Evolutionary conservation across 2,888 invertebrate genomes (phyloP).

Genomic region (Drosophila fungiperda): DNA sequence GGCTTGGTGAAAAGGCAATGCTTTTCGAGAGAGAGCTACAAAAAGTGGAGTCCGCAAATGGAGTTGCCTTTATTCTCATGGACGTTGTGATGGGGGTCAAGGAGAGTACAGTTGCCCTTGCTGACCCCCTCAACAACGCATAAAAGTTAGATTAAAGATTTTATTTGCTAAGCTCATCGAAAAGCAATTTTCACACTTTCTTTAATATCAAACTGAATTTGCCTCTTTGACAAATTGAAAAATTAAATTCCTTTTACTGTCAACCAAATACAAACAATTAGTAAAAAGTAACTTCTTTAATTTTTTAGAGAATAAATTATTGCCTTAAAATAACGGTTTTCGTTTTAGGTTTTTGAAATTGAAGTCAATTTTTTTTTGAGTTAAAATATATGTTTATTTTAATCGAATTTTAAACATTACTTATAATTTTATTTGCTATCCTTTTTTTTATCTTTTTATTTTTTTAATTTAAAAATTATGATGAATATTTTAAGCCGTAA

Average conservation of each 20-base stretch:
- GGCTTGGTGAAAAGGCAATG: background rate
- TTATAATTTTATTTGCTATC: background rate
- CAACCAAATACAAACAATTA: background rate
- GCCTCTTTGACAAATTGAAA: background rate
- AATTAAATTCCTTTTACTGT: background rate
- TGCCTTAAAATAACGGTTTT: too few relatives aligned
- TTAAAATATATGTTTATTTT: background rate
- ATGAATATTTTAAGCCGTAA: background rate
- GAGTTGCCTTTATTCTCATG: slow-evolving; percentile 13
- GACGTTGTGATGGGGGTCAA: background rate
- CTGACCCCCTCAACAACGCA: background rate
- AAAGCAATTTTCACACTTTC: background rate
- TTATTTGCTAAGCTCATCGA: background rate
- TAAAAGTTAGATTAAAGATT: background rate
- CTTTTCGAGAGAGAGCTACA: slow-evolving; percentile 41
- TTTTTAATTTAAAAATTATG: background rate
- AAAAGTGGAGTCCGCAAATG: slow-evolving; percentile 25
- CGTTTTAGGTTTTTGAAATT: background rate
- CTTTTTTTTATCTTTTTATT: background rate
- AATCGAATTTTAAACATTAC: background rate
- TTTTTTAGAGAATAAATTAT: background rate
- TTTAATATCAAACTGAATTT: background rate
- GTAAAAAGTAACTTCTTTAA: background rate
- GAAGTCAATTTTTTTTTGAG: background rate
- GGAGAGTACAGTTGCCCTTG: background rate